Percentiles rank a stretch among this genome's conserved stretches.
These are phyloP conservation scores for Thinocorus orbignyianus DNA, from an alignment of 2,113 vertebrate species.

Conservation along the genomic window DNA sequence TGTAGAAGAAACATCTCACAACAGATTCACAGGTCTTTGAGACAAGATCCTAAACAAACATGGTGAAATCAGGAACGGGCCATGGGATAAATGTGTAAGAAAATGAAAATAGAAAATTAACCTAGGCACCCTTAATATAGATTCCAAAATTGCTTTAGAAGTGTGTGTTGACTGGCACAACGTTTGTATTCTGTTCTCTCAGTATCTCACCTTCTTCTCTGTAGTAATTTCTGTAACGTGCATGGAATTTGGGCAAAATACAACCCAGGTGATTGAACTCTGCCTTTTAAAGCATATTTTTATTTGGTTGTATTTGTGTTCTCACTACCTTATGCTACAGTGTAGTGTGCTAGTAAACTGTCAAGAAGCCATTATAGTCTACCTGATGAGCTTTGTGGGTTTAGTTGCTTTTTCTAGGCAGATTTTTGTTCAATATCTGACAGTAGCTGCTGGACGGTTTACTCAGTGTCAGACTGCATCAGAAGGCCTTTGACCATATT, in stretches of 20 bases:
- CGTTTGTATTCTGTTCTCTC: not conserved
- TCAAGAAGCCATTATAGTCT: not conserved
- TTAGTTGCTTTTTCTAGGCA: not conserved
- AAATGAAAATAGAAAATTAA: not conserved
- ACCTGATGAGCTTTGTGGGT: not conserved
- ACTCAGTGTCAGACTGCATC: not conserved
- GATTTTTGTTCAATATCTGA: not conserved
- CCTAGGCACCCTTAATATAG: not conserved
- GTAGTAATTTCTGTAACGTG: not conserved
- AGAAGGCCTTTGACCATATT: not conserved
- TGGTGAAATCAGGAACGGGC: not conserved
- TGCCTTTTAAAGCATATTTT: not conserved
- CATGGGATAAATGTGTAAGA: not conserved
- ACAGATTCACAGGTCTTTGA: not conserved
- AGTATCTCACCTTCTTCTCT: not conserved
- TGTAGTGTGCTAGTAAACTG: not conserved
- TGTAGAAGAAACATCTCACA: not conserved
- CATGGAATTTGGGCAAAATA: not conserved
- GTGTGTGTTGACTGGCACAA: not conserved
- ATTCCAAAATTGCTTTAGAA: not conserved
- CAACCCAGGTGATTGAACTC: not conserved
- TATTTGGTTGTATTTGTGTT: not conserved
- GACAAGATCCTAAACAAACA: not conserved
- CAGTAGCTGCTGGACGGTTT: not conserved
- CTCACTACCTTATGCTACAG: not conserved